Evolutionary conservation across 2,113 vertebrate genomes (phyloP), one percentile per base, ranked within the genome.

Genomic region (Actinemys pallida): DNA sequence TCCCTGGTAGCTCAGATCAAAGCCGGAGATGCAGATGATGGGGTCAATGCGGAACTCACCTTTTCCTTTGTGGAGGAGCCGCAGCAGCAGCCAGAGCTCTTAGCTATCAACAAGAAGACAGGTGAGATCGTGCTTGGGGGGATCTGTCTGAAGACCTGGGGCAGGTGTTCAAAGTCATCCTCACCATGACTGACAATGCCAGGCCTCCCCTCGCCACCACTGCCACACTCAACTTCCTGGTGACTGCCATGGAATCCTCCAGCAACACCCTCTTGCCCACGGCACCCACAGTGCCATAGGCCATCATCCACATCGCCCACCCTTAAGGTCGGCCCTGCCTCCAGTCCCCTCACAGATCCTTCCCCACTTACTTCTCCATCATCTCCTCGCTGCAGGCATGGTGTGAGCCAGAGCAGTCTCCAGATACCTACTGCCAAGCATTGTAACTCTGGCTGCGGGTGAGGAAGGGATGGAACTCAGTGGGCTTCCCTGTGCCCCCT

Each of bases 11-110:
- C 98, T 12, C 99, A 99, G 82, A 98, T 99, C 91, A 99, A 99
- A 98, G 99, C 99, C 94, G 98, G 98, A 80, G 99, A 99, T 24
- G 98, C 98, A 1, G 99, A 99, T 91, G 99, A 99, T 4, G 99
- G 99, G 4, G 93, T 97, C 86, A 99, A 99, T 25, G 98, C 99
- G 0, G 99, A 99, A 91, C 98, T 99, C 96, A 98, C 98, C n/a
- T 99, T 99, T 91, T 98, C 98, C 89, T 98, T 99, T 59, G 97
- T 98, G 0, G 98, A 99, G 76, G 98, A 99, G n/a, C 89, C 97
- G 10, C 98, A 96, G 86, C 95, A 99, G 92, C 98, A 97, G 1
- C 96, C 98, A 83, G 98, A 98, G 52, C 97, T 99, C 56, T 99
- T 99, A 95, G 96, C 98, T 25, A 98, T 99, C 89, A 98, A 99